Conservation (phyloP, 2,113 vertebrate species). For the Campylomormyrus tamandua region DNA sequence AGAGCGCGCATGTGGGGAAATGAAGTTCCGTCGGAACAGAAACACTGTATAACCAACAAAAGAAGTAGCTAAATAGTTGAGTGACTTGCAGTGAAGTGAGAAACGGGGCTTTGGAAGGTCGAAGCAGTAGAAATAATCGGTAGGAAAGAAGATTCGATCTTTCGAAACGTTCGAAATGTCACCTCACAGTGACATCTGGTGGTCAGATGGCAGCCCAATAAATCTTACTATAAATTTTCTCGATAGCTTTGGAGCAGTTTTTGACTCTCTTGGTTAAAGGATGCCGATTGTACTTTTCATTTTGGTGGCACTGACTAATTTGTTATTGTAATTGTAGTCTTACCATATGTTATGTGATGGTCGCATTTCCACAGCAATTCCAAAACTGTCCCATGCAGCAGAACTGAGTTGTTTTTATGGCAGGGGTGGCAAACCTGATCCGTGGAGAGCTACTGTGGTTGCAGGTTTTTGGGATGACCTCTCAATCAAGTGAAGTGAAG, state of each 20-base stretch:
- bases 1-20: conserved; percentile 46
- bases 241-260: no score
- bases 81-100: neutral
- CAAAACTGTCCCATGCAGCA: neutral
- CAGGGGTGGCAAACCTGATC: no score
- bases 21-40: conserved; percentile 39
- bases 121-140: neutral
- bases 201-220: neutral
- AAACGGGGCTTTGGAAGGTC: neutral
- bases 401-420: neutral
- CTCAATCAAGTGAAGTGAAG: no score
- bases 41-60: neutral
- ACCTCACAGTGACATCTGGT: neutral
- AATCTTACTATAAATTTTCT: neutral
- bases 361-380: neutral
- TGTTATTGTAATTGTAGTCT: neutral
- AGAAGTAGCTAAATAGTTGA: neutral
- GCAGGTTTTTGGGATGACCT: no score
- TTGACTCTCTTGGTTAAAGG: no score
- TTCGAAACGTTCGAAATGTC: neutral
- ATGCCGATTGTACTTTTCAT: no score
- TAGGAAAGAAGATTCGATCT: neutral
- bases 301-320: no score
- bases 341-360: neutral
- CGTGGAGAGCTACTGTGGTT: no score